Conservation (phyloP, 2,797 vertebrate species). For the Rachycentron canadum region DNA sequence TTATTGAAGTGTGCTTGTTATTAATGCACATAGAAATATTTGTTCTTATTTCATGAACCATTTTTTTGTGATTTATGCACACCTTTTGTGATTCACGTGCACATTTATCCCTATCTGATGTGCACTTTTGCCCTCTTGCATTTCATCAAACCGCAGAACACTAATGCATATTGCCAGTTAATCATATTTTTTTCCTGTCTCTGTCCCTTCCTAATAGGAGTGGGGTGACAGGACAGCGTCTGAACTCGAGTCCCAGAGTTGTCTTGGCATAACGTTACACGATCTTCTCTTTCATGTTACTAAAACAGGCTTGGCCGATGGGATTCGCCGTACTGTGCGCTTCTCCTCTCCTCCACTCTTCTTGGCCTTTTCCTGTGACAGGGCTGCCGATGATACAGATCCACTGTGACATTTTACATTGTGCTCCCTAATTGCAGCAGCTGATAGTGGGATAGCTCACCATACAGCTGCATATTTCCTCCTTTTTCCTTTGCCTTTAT, state of each 20-base stretch:
- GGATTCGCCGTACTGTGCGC: conserved; percentile 58
- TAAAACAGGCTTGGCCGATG: conserved; percentile 69
- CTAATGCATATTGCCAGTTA: conserved; percentile 62
- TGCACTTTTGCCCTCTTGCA: conserved; percentile 31
- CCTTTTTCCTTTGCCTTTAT: conserved; percentile 48
- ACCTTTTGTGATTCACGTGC: conserved; percentile 3
- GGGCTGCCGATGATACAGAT: conserved; percentile 83
- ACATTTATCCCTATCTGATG: conserved; percentile 11
- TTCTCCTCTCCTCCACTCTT: conserved; percentile 59
- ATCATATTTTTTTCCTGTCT: conserved; percentile 59
- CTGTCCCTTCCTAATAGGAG: conserved; percentile 47
- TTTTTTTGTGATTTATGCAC: background rate
- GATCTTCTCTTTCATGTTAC: conserved; percentile 55
- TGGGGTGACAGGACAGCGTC: conserved; percentile 55
- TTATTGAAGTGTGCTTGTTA: background rate
- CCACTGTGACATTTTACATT: conserved; percentile 85
- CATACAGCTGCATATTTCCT: conserved; percentile 74
- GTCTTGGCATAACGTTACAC: conserved; percentile 53
- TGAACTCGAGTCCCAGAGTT: conserved; percentile 55
- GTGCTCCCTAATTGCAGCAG: conserved; percentile 82
- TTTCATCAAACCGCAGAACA: conserved; percentile 45
- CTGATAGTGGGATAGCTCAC: conserved; percentile 77
- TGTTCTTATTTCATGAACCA: background rate
- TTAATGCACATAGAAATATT: background rate
- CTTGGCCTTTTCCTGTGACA: conserved; percentile 80